Base-by-base conservation (phyloP, 2,797 vertebrate genomes). In the Tadarida brasiliensis region DNA sequence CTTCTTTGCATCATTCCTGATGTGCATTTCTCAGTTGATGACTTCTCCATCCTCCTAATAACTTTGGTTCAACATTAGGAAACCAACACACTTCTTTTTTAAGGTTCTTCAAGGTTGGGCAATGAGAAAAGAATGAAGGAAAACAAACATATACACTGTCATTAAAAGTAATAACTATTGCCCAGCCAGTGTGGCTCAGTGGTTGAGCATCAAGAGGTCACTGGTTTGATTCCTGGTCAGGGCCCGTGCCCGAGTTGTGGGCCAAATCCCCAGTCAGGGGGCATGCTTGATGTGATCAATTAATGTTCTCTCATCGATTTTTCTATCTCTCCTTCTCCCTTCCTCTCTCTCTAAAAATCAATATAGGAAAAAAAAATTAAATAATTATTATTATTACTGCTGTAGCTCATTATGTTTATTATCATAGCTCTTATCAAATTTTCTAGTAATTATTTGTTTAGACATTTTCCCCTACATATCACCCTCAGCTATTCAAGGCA, bases 71-170 rank as follows among this genome's bases (percentile, higher is more conserved):
- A 76, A 39, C 81, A 85, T 77, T 88, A 78, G 5, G 26, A 78
- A 86, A 0, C 16, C 11, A 84, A 33, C 11, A 15, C 51, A 39
- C 6, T 0, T n/a, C 54, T 84, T 35, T 30, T 20, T 84, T 9
- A 94, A 68, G 11, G 3, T 73, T 81, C 30, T 5, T 56, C 28
- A 70, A 57, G 1, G 19, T 17, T 59, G 11, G 5, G 14, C 33
- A 76, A 80, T 71, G 95, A 94, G 70, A 87, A 82, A 91, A 83
- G 16, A 17, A 59, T 15, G 5, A 92, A 87, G n/a, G 15, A 82
- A 67, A 67, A 6, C 15, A 91, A 90, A 61, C 16, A 54, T 39
- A 90, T 17, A 3, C n/a, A 16, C 4, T 90, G 19, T 1, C 57
- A 47, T 77, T 76, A 71, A 51, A 54, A 19, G 7, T 44, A n/a